Conservation (phyloP, 2,113 vertebrate genomes). For the Hyla sarda region DNA sequence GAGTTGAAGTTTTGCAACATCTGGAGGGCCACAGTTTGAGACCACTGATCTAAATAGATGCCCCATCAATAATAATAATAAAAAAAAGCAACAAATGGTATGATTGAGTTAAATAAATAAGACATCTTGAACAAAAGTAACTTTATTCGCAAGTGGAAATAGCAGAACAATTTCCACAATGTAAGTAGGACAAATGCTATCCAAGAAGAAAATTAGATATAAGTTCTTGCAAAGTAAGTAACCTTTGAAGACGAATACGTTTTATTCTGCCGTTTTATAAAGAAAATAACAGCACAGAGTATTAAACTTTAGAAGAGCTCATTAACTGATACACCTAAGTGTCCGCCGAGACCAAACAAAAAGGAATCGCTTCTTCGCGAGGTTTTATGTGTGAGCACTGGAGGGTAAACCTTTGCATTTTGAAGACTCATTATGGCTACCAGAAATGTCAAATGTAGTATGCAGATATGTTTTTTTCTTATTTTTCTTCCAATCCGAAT, state of each 20-base stretch:
- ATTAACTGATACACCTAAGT: conserved; percentile 45
- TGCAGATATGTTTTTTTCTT: conserved; percentile 28
- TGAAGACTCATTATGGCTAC: conserved; percentile 43
- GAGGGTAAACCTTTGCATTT: conserved; percentile 55
- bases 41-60: neutral
- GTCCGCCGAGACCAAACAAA: conserved; percentile 38
- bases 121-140: neutral
- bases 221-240: conserved; percentile 42
- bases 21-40: no score
- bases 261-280: conserved; percentile 49
- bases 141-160: conserved; percentile 12
- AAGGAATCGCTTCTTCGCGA: conserved; percentile 7
- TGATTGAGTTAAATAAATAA: neutral
- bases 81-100: neutral
- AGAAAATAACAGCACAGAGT: conserved; percentile 51
- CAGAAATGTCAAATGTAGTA: conserved; percentile 43
- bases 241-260: conserved; percentile 56
- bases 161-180: neutral
- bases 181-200: conserved; percentile 14
- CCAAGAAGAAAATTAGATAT: conserved; percentile 18
- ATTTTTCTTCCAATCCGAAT: conserved; percentile 24
- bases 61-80: neutral
- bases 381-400: conserved; percentile 35
- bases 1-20: no score
- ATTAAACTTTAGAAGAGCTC: conserved; percentile 57